These are phyloP conservation scores for Theonella swinhoei DNA, from an alignment of 37 sponge, comb jelly and placozoan genomes.

Conservation along the genomic window DNA sequence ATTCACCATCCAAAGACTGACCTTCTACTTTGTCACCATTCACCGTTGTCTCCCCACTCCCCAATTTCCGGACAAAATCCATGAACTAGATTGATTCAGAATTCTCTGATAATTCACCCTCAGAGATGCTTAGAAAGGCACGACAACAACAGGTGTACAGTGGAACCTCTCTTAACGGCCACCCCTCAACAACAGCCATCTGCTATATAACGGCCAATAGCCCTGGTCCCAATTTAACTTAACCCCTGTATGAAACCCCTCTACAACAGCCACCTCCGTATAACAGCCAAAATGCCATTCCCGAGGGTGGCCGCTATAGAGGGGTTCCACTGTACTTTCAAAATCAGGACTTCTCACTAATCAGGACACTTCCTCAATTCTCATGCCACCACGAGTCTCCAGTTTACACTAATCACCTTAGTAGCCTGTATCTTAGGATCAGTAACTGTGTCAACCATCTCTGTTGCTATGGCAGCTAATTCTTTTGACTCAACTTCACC, in stretches of 20 bases:
- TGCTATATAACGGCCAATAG: too few species aligned
- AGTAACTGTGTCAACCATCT: constrained; percentile 46
- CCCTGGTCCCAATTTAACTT: too few species aligned
- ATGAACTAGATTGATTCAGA: constrained; percentile 66
- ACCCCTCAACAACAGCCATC: not conserved
- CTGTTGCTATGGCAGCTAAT: constrained; percentile 31
- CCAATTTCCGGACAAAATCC: constrained; percentile 70
- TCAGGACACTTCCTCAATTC: not conserved
- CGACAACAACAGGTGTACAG: not conserved
- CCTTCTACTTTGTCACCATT: constrained; percentile 38
- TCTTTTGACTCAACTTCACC: constrained; percentile 11
- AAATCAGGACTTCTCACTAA: not conserved
- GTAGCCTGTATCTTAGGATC: constrained; percentile 57
- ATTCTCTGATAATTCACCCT: not conserved
- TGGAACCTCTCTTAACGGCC: not conserved
- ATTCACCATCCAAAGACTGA: not conserved
- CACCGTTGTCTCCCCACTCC: constrained; percentile 50
- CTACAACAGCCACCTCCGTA: too few species aligned
- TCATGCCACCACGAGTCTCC: not conserved
- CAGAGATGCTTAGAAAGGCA: not conserved
- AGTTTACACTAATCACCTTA: constrained; percentile 11
- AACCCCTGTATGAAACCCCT: too few species aligned
- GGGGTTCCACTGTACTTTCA: too few species aligned
- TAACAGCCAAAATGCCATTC: too few species aligned
- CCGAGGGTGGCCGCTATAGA: too few species aligned